Percentiles rank a stretch among this genome's conserved stretches.
phyloP scores from a whole-genome alignment of 2,888 invertebrate species.

The Uloborus plumipes region DNA sequence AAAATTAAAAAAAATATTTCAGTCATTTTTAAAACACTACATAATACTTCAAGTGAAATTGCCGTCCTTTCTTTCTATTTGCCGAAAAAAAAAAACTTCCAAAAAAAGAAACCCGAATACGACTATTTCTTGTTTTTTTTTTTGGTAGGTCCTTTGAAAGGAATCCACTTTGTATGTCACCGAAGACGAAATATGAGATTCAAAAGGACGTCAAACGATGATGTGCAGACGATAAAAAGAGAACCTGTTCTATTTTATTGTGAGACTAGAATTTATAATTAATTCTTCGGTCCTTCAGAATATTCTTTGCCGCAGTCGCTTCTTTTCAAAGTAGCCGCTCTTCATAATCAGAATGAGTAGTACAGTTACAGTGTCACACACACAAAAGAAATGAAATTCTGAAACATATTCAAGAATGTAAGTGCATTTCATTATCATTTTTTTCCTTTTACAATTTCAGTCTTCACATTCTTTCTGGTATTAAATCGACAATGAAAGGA shows the following conservation, averaged over 20 bases:
- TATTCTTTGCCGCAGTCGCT: not conserved
- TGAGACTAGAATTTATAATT: conserved; percentile 41
- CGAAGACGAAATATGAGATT: too few species aligned
- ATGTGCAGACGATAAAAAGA: conserved; percentile 6
- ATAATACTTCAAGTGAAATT: too few species aligned
- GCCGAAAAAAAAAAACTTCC: too few species aligned
- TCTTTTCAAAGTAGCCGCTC: not conserved
- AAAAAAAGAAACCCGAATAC: too few species aligned
- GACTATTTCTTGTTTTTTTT: too few species aligned
- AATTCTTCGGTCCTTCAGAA: conserved; percentile 19
- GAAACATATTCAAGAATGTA: not conserved
- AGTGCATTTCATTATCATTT: not conserved
- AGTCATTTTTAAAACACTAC: too few species aligned
- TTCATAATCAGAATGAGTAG: conserved; percentile 15
- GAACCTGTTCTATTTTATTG: conserved; percentile 17
- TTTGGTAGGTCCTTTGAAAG: too few species aligned
- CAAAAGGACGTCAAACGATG: too few species aligned
- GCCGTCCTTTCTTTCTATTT: too few species aligned
- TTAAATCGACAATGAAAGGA: too few species aligned
- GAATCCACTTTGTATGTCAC: too few species aligned
- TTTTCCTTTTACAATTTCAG: not conserved
- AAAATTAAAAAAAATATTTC: too few species aligned
- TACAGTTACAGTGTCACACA: conserved; percentile 20
- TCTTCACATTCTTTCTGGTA: not conserved
- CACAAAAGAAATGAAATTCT: conserved; percentile 19